Evolutionary conservation across 2,113 vertebrate genomes (phyloP).

Genomic region (Megaceryle maxima): DNA sequence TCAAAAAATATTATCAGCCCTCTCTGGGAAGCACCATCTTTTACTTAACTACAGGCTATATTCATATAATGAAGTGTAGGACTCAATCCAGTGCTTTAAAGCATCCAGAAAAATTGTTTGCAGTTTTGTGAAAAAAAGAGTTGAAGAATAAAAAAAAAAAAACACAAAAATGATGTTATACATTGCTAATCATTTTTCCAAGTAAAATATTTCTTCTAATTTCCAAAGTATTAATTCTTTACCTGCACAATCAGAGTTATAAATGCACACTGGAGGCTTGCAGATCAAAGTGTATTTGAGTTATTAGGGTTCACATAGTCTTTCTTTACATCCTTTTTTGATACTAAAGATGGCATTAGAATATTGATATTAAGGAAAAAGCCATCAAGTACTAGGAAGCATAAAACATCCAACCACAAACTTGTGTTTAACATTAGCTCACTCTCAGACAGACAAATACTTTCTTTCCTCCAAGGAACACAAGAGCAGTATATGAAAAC

Average conservation of each 20-base stretch:
- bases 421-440: background rate
- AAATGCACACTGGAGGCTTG: background rate
- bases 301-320: background rate
- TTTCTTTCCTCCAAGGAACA: background rate
- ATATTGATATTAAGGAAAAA: background rate
- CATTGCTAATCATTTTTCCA: background rate
- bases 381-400: background rate
- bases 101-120: background rate
- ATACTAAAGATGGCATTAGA: background rate
- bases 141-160: background rate
- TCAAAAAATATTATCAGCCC: background rate
- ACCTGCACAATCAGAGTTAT: background rate
- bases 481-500: background rate
- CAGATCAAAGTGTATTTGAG: background rate
- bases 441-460: background rate
- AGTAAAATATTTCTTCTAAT: background rate
- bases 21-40: background rate
- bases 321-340: background rate
- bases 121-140: background rate
- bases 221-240: background rate
- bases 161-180: background rate
- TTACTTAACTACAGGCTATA: background rate
- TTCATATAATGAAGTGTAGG: background rate
- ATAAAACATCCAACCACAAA: background rate
- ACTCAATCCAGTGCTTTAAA: background rate